Evolutionary conservation across 2,888 invertebrate genomes (phyloP), one percentile per base, ranked within the genome.

Genomic region (Cheilosia grossa): DNA sequence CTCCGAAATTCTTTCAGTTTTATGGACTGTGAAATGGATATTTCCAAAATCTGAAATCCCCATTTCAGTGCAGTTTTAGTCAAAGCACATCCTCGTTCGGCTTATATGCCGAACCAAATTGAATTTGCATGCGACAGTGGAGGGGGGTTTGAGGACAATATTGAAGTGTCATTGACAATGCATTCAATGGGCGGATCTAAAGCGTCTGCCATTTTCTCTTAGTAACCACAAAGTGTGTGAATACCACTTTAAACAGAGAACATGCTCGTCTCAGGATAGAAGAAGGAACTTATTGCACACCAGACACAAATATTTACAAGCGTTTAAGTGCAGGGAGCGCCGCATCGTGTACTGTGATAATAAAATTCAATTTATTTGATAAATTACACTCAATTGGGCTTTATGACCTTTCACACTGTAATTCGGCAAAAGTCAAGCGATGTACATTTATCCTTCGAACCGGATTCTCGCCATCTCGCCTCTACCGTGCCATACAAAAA

Each of bases 331-430:
- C 67, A 47, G 1, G 27, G 37, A 19, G 19, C 40, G 6, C 24
- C 21, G 33, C 47, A 9, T n/a, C 47, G 53, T 49, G 54, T 24
- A 30, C 64, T 59, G 44, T 21, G 27, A 59, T 54, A 66, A 77
- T 59, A 82, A 67, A 67, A 79, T 56, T 79, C 74, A 79, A 79
- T 83, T 83, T 83, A 67, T 64, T 79, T 83, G 74, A 83, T 69
- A 79, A 83, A 83, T 79, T 79, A 59, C 58, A 30, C 27, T 74
- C 69, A 70, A 79, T 83, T 74, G 83, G 59, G 67, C 69, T 79
- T 74, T 79, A 83, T 42, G 69, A 56, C 56, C 63, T 42, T 58
- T 58, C 40, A 27, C 63, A 21, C 21, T 64, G 56, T 56, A 72
- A 61, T 66, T 72, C 49, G 61, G 27, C 30, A 19, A 37, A 61